Base-by-base conservation (phyloP, 2,113 vertebrate genomes). In the Gavialis gangeticus region DNA sequence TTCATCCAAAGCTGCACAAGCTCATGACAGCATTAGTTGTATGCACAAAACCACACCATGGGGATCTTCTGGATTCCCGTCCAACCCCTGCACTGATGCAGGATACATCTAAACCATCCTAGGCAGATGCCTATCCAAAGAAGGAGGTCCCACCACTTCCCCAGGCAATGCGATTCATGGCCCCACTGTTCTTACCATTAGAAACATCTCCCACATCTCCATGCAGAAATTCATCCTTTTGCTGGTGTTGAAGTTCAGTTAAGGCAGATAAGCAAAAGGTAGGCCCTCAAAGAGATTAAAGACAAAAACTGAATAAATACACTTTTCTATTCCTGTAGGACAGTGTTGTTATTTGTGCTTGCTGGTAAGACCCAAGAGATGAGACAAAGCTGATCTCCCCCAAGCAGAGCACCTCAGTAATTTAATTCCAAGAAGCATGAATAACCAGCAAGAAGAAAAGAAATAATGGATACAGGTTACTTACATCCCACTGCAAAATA, bases 1-100 rank as follows among this genome's bases (percentile, higher is more conserved):
- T 11, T 81, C 89, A 89, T 77, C 6, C 76, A 91, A 82, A 84
- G 15, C 19, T 79, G n/a, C 58, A 75, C 46, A 90, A 94, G 86
- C 88, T 56, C 71, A 80, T 18, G 80, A 78, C 21, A 80, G 57
- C 56, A 84, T 73, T 85, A 90, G 90, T 46, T 10, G 9, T 91
- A 66, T 3, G 14, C 10, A 69, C 21, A 85, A 67, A 15, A 58
- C 10, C 37, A 27, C 81, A 67, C 90, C 58, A n/a, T 77, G 21
- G 10, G 46, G 46, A 46, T 46, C 46, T 46, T 46, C 46, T 46
- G 46, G 46, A 46, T 46, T 46, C 46, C 46, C 8, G 9, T 46
- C 46, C 46, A 46, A 46, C 46, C 46, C 46, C 46, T 37, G 37
- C 5, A 37, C 37, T 37, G 37, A 37, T 37, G 37, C 37, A 37